Evolutionary conservation across 2,113 vertebrate species (phyloP).

Genomic region (Ammodytes dubius): DNA sequence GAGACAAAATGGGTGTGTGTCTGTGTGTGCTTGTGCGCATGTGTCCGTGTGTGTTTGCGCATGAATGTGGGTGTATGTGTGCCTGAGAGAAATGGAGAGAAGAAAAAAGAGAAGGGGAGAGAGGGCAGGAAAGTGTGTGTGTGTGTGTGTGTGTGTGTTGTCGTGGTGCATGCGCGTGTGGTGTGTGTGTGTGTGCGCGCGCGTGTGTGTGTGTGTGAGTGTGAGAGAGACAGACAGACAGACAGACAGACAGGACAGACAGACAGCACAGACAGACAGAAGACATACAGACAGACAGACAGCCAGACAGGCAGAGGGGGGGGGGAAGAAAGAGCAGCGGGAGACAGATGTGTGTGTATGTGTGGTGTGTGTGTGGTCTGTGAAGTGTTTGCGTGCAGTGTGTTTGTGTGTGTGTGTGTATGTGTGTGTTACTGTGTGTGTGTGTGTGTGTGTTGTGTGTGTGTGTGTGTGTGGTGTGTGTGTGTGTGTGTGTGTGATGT

Average conservation of each 20-base stretch:
- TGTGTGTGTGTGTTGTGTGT: constrained; percentile 36
- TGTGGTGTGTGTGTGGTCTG: constrained; percentile 28
- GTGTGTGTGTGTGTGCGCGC: constrained; percentile 42
- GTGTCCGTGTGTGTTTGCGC: constrained; percentile 50
- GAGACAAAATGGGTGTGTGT: constrained; percentile 59
- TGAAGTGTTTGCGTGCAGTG: constrained; percentile 40
- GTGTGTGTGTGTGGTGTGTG: constrained; percentile 34
- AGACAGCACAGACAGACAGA: constrained; percentile 26
- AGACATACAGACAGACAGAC: constrained; percentile 24
- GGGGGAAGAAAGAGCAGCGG: constrained; percentile 55
- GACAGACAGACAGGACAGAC: constrained; percentile 43
- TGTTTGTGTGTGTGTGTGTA: constrained; percentile 34
- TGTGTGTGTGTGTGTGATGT: constrained; percentile 27
- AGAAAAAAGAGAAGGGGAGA: constrained; percentile 49
- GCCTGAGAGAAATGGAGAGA: constrained; percentile 63
- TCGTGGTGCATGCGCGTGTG: constrained; percentile 1
- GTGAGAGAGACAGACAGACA: constrained; percentile 27
- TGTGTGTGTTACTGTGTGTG: constrained; percentile 27
- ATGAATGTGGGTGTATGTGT: constrained; percentile 68
- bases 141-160: constrained; percentile 27
- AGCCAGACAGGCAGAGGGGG: constrained; percentile 49
- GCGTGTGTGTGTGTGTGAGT: constrained; percentile 38
- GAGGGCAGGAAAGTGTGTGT: constrained; percentile 50
- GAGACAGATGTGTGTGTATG: constrained; percentile 58
- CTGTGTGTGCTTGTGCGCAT: constrained; percentile 57